phyloP scores from a whole-genome alignment of 2,113 vertebrate genomes.

The Psittacus erithacus region DNA sequence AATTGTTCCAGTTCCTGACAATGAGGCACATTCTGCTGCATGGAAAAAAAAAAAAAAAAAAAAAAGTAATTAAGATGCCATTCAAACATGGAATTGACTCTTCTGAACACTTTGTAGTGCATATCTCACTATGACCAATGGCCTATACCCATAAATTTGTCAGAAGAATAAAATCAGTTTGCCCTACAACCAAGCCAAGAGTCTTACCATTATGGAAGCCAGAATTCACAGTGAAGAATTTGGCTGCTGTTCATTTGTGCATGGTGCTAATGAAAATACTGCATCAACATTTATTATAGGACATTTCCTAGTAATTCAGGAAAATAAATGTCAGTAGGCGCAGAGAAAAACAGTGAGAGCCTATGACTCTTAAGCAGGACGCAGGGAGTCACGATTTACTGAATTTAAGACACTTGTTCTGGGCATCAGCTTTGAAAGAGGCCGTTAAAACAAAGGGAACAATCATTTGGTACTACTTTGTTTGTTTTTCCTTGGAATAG shows the following conservation, averaged over 20 bases:
- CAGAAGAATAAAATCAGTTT: neutral
- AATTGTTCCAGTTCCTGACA: fast-evolving
- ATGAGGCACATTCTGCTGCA: fast-evolving
- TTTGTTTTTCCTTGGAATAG: neutral
- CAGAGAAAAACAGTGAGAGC: neutral
- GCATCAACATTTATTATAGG: neutral
- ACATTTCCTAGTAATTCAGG: neutral
- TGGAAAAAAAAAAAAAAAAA: fast-evolving
- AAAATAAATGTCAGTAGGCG: neutral
- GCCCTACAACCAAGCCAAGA: neutral
- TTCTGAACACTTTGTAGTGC: neutral
- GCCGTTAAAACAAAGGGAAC: neutral
- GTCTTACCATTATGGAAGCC: neutral
- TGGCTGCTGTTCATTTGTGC: neutral
- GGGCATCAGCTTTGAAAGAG: neutral
- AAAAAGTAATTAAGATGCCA: too few relatives aligned
- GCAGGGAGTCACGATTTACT: neutral
- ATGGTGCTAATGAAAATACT: neutral
- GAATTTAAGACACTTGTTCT: neutral
- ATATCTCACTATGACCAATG: fast-evolving
- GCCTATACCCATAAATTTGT: neutral
- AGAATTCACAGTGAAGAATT: neutral
- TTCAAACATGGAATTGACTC: neutral
- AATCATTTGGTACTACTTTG: fast-evolving
- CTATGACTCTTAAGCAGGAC: neutral